Conservation (phyloP, 1,140 invertebrate genomes). For the Pachypeltis micranthus region DNA sequence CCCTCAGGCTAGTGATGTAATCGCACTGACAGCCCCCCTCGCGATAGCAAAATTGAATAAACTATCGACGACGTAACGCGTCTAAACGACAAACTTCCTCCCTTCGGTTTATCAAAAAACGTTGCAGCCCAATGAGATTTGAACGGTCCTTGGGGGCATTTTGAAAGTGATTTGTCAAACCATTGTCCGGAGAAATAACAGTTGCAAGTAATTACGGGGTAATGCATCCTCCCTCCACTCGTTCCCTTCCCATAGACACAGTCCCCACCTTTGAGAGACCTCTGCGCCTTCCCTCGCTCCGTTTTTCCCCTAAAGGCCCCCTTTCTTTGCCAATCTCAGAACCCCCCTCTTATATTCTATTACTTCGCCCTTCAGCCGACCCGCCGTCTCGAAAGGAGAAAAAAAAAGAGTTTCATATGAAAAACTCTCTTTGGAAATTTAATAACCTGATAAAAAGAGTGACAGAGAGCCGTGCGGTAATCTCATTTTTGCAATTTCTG, state of each 20-base stretch:
- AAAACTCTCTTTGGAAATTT: conserved; percentile 10
- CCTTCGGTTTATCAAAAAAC: too few relatives aligned
- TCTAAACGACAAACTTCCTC: too few relatives aligned
- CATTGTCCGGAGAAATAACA: conserved; percentile 3
- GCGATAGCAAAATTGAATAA: too few relatives aligned
- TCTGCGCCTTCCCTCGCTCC: neutral
- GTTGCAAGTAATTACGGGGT: conserved; percentile 1
- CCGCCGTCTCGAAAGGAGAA: neutral
- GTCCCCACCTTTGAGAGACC: too few relatives aligned
- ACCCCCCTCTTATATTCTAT: neutral
- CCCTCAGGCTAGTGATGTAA: too few relatives aligned
- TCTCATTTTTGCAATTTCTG: conserved; percentile 10
- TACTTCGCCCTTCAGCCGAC: neutral
- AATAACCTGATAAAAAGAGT: conserved; percentile 7
- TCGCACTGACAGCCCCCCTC: too few relatives aligned
- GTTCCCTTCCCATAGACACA: neutral
- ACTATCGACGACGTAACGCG: too few relatives aligned
- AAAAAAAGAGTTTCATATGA: conserved; percentile 8
- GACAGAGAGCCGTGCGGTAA: conserved; percentile 3
- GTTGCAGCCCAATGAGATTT: neutral
- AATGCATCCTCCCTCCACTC: neutral
- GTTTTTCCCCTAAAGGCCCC: neutral
- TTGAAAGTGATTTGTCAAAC: neutral
- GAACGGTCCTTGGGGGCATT: neutral
- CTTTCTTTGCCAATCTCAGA: neutral